phyloP scores from a whole-genome alignment of 1,140 invertebrate species.

The Drosophila melanica region DNA sequence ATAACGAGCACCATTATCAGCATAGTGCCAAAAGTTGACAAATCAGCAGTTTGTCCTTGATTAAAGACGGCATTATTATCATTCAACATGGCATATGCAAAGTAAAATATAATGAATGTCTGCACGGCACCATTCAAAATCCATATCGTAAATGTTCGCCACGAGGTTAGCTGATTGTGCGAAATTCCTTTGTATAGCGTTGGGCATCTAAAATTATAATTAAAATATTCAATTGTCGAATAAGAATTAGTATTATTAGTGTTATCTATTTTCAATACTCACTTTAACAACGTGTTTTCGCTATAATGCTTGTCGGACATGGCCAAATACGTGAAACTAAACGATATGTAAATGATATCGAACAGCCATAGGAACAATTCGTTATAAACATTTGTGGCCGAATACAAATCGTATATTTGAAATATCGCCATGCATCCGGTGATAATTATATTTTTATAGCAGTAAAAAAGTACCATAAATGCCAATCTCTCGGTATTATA shows the following conservation, averaged over 20 bases:
- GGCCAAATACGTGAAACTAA: slow-evolving; percentile 88
- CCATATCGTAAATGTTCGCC: slow-evolving; percentile 87
- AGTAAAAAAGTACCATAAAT: slow-evolving; percentile 91
- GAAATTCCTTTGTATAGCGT: slow-evolving; percentile 87
- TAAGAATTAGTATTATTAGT: too few species aligned
- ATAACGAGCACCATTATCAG: slow-evolving; percentile 85
- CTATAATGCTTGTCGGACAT: slow-evolving; percentile 89
- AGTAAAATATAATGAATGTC: slow-evolving; percentile 84
- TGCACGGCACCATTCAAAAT: slow-evolving; percentile 85
- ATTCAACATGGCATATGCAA: slow-evolving; percentile 78
- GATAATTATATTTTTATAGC: slow-evolving; percentile 93
- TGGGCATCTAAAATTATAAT: slow-evolving; percentile 85
- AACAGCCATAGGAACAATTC: slow-evolving; percentile 89
- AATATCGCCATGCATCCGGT: slow-evolving; percentile 86
- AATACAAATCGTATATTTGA: slow-evolving; percentile 86
- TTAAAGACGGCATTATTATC: slow-evolving; percentile 80
- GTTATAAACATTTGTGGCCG: slow-evolving; percentile 88
- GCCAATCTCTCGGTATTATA: slow-evolving; percentile 91
- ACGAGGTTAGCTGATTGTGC: slow-evolving; percentile 87
- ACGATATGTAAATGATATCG: slow-evolving; percentile 89
- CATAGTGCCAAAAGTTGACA: slow-evolving; percentile 84
- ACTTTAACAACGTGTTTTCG: slow-evolving; percentile 86
- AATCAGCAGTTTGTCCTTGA: slow-evolving; percentile 82
- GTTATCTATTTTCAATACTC: slow-evolving; percentile 51
- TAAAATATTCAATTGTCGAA: not conserved